Conservation (phyloP, 2,113 vertebrate genomes). For the Boulengeromyrus knoepffleri region DNA sequence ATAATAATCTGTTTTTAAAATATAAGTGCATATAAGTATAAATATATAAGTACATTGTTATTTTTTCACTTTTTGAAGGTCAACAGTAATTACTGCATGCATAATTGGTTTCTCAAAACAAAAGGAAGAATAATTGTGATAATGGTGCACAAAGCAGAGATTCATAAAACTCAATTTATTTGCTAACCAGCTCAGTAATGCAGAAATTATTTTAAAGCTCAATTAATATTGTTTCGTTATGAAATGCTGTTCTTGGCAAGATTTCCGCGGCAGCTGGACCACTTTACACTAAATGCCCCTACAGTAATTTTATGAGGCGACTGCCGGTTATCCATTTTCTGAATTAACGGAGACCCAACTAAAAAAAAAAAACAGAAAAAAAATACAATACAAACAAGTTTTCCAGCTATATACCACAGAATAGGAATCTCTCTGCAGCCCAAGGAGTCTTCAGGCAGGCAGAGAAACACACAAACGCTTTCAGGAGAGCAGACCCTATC, state of each 20-base stretch:
- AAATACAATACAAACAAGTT: background rate
- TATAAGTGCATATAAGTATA: background rate
- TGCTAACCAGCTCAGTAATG: slow-evolving; percentile 11
- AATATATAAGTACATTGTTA: background rate
- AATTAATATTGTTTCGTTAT: slow-evolving; percentile 4
- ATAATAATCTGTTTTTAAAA: background rate
- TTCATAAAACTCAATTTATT: slow-evolving; percentile 14
- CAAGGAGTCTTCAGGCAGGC: background rate
- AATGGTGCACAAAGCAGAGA: slow-evolving; percentile 27
- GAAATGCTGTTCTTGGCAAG: slow-evolving; percentile 22
- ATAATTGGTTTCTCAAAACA: slow-evolving; percentile 28
- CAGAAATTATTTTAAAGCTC: slow-evolving; percentile 1
- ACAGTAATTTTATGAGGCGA: slow-evolving; percentile 27
- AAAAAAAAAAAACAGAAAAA: background rate
- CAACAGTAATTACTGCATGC: slow-evolving; percentile 24
- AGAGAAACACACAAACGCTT: background rate
- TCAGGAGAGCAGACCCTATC: background rate
- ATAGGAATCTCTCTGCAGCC: background rate
- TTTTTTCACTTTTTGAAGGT: slow-evolving; percentile 1
- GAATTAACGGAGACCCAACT: slow-evolving; percentile 12
- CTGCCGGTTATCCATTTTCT: slow-evolving; percentile 20
- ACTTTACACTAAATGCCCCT: slow-evolving; percentile 31
- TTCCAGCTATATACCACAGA: background rate
- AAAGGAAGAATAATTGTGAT: slow-evolving; percentile 10
- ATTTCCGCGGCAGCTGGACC: slow-evolving; percentile 27